Evolutionary conservation across 2,797 vertebrate genomes (phyloP), one percentile per base, ranked within the genome.

Genomic region (Lepus oiostolus): DNA sequence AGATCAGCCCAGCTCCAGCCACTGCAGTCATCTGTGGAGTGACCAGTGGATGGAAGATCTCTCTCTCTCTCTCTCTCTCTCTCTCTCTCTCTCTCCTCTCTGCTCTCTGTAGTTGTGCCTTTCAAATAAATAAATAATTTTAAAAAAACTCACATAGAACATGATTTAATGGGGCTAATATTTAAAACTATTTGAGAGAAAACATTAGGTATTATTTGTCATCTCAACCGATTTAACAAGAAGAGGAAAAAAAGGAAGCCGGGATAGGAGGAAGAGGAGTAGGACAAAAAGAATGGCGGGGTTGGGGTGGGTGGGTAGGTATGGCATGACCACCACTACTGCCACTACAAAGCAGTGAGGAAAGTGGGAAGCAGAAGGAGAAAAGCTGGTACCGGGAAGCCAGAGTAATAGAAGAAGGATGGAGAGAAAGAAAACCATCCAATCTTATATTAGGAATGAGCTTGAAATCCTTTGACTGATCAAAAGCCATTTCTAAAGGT

Each of bases 181-280:
- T 72, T 79, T 70, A 86, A 87, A 89, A 71, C 12, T 60, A 52
- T 28, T 28, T 60, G 47, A 38, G 95, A 91, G 30, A 81, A 92
- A 82, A 42, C 14, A 35, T 4, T 13, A 58, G 26, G 5, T 72
- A 30, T 62, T 52, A 30, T 71, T 88, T 88, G 38, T 88, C 21
- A 60, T 86, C 77, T 14, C 6, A 81, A 16, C 0, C 70, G 22
- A 79, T 75, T 85, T 75, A 24, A 60, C 5, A 91, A 68, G 58
- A 88, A 75, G 11, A 47, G 32, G 0, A 58, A 47, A 47, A 42
- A 47, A 47, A 47, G 4, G 2, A 35, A 16, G 24, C 85, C 38
- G 8, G 52, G 16, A 79, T 35, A 63, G 1, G 30, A 30, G 12
- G 22, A 67, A 2, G 4, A 30, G 9, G 8, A 35, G 17, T 22